Conservation (phyloP, 2,797 vertebrate genomes). For the Malurus splendens region DNA sequence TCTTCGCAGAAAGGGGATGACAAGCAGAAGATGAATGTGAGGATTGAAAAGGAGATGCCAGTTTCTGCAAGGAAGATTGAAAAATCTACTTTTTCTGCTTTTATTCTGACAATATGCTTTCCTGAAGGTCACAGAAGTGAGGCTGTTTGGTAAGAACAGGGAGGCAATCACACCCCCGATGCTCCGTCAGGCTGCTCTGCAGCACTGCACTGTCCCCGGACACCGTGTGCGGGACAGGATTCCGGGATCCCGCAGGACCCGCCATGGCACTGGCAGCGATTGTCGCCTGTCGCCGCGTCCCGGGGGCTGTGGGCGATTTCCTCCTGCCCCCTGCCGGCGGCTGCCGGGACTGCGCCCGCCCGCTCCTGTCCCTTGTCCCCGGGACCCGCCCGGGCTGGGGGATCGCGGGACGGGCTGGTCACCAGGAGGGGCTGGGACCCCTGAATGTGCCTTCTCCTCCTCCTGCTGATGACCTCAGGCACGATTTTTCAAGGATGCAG, state of each 20-base stretch:
- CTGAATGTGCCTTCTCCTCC: fast-evolving
- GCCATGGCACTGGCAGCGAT: fast-evolving
- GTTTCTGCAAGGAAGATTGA: background rate
- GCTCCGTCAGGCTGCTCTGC: background rate
- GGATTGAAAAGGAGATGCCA: background rate
- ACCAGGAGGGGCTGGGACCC: fast-evolving
- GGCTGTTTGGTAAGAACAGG: background rate
- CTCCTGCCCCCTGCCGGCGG: conserved; percentile 29
- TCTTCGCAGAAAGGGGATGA: background rate
- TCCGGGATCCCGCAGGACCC: background rate
- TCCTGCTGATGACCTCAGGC: background rate
- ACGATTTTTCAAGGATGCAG: background rate
- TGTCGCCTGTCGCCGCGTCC: fast-evolving
- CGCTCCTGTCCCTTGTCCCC: too few species aligned
- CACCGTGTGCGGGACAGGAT: fast-evolving
- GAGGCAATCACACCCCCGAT: background rate
- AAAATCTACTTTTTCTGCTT: background rate
- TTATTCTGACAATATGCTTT: background rate
- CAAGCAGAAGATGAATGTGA: background rate
- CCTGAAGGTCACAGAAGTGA: background rate
- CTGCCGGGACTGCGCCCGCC: background rate
- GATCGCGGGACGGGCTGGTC: fast-evolving
- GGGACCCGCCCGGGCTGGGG: fast-evolving
- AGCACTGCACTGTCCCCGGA: background rate
- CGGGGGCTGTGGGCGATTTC: background rate